Evolutionary conservation across 2,888 invertebrate genomes (phyloP).

Genomic region (Troides aeacus): DNA sequence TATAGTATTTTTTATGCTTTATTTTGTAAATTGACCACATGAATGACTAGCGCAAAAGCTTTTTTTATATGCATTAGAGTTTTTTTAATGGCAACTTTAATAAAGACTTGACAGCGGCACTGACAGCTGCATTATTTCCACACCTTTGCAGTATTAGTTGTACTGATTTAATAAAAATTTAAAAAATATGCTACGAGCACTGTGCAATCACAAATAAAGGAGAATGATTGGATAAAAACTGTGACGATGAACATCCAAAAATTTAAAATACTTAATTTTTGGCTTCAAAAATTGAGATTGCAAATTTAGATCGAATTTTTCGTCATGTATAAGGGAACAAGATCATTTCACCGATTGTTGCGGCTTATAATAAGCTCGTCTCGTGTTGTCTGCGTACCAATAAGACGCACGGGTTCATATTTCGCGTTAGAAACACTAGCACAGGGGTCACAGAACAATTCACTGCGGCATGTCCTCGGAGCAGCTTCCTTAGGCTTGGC

Average conservation of each 20-base stretch:
- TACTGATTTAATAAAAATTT: constrained; percentile 6
- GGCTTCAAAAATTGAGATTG: constrained; percentile 4
- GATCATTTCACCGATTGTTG: constrained; percentile 3
- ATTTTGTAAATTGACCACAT: too few relatives aligned
- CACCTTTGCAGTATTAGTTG: not conserved
- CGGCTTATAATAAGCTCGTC: constrained; percentile 12
- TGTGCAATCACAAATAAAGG: not conserved
- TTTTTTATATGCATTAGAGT: too few relatives aligned
- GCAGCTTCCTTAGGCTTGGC: constrained; percentile 58
- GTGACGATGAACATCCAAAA: constrained; percentile 14
- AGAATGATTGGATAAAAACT: not conserved
- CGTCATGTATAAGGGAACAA: constrained; percentile 14
- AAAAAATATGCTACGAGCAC: constrained; percentile 3
- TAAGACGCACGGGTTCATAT: constrained; percentile 9
- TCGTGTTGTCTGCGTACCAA: constrained; percentile 15
- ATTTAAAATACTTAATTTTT: constrained; percentile 5
- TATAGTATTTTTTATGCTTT: too few relatives aligned
- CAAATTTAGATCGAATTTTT: constrained; percentile 3
- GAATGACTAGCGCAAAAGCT: too few relatives aligned
- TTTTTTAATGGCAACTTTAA: too few relatives aligned
- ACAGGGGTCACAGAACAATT: not conserved
- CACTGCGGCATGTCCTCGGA: constrained; percentile 36
- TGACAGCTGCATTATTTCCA: too few relatives aligned
- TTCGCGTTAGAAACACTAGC: constrained; percentile 1
- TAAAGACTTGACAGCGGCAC: too few relatives aligned